Conservation (phyloP, 2,113 vertebrate species). For the Brachypodius melanocephalos region DNA sequence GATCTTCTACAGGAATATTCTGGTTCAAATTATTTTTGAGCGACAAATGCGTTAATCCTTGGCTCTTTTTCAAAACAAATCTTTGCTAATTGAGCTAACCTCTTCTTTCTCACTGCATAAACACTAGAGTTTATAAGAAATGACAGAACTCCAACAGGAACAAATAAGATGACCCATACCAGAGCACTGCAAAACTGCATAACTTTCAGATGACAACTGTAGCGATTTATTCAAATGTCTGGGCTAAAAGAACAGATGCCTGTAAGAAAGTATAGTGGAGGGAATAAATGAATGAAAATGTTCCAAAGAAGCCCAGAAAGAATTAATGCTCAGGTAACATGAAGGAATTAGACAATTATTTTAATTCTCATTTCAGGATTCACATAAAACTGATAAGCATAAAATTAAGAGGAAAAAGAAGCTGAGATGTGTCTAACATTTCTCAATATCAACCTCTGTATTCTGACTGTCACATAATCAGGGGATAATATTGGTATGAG, state of each 20-base stretch:
- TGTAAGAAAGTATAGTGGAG: neutral
- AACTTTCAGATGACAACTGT: neutral
- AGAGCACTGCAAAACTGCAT: neutral
- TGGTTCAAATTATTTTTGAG: neutral
- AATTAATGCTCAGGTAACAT: neutral
- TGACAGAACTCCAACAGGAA: neutral
- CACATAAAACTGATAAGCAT: neutral
- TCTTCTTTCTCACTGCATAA: neutral
- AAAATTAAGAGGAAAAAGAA: neutral
- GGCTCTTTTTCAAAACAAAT: neutral
- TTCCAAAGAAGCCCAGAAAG: neutral
- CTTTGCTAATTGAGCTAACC: neutral
- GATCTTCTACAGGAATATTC: neutral
- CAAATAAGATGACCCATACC: neutral
- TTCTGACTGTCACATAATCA: neutral
- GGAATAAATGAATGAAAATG: neutral
- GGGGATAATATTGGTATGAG: neutral
- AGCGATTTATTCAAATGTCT: neutral
- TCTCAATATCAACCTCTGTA: neutral
- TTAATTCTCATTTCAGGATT: neutral
- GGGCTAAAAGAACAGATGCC: neutral
- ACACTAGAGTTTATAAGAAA: neutral
- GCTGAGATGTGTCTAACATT: neutral
- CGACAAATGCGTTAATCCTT: neutral
- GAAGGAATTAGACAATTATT: neutral